phyloP scores from a whole-genome alignment of 2,797 vertebrate genomes.

The Labroides dimidiatus region DNA sequence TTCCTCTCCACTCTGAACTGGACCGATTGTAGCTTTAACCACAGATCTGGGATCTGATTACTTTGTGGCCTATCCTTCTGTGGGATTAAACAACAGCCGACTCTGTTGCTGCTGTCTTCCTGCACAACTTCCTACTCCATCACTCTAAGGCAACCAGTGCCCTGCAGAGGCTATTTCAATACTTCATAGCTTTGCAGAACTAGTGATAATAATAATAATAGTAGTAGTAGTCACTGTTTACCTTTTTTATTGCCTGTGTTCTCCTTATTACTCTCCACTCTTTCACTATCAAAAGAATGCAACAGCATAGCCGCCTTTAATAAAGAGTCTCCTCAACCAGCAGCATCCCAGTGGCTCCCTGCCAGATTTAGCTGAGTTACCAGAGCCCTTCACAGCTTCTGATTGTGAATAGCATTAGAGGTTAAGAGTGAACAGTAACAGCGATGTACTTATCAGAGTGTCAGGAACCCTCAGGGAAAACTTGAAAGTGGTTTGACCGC shows the following conservation, averaged over 20 bases:
- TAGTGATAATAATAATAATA: slow-evolving; percentile 33
- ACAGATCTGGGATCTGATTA: slow-evolving; percentile 71
- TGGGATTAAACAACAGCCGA: slow-evolving; percentile 54
- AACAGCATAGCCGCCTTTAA: slow-evolving; percentile 41
- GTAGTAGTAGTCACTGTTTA: slow-evolving; percentile 30
- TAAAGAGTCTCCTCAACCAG: slow-evolving; percentile 34
- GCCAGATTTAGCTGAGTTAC: slow-evolving; percentile 45
- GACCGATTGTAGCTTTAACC: slow-evolving; percentile 62
- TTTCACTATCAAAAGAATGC: slow-evolving; percentile 25
- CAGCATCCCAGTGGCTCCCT: slow-evolving; percentile 29
- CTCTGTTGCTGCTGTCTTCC: slow-evolving; percentile 40
- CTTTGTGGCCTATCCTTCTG: slow-evolving; percentile 44
- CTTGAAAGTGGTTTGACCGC: slow-evolving; percentile 11
- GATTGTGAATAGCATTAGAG: slow-evolving; percentile 56
- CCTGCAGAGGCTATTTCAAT: slow-evolving; percentile 29
- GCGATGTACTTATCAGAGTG: slow-evolving; percentile 35
- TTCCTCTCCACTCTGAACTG: slow-evolving; percentile 38
- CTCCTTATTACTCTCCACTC: slow-evolving; percentile 25
- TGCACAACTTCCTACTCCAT: slow-evolving; percentile 26
- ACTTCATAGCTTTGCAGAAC: slow-evolving; percentile 9
- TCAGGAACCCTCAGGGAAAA: slow-evolving; percentile 31
- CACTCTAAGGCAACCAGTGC: slow-evolving; percentile 14
- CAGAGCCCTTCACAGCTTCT: slow-evolving; percentile 44
- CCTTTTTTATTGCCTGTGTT: slow-evolving; percentile 46
- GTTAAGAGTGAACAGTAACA: slow-evolving; percentile 59